Conservation (phyloP, 2,888 invertebrate species). For the Euzetes globulus region DNA sequence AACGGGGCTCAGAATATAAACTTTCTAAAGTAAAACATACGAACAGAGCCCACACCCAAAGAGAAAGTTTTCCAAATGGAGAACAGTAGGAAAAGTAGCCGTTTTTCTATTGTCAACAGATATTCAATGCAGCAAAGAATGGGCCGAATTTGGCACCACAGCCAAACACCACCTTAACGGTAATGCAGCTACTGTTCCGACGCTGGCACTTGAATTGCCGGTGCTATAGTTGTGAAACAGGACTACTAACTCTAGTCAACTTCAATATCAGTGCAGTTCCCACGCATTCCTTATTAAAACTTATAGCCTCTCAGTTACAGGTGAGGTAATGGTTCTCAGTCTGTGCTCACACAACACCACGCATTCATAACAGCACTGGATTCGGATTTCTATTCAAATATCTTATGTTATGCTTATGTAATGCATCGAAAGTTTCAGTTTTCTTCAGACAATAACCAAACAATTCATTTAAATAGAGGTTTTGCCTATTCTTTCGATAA, state of each 20-base stretch:
- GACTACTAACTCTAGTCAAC: not conserved
- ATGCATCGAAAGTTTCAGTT: not conserved
- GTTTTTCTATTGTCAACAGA: slow-evolving; percentile 17
- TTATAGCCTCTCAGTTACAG: slow-evolving; percentile 24
- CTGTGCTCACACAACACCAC: not conserved
- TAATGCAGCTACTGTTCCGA: slow-evolving; percentile 23
- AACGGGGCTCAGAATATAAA: not conserved
- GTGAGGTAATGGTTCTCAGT: slow-evolving; percentile 9
- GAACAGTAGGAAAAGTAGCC: slow-evolving; percentile 27
- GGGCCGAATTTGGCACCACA: not conserved
- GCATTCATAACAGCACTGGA: not conserved
- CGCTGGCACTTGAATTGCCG: slow-evolving; percentile 10
- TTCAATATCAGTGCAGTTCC: slow-evolving; percentile 6
- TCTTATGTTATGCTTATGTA: slow-evolving; percentile 11
- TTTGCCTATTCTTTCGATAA: not conserved
- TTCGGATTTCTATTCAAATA: not conserved
- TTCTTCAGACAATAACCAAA: not conserved
- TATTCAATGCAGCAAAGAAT: slow-evolving; percentile 22
- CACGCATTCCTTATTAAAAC: slow-evolving; percentile 22
- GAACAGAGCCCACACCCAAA: slow-evolving; percentile 10
- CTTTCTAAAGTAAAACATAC: not conserved
- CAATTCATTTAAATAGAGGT: not conserved
- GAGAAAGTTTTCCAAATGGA: slow-evolving; percentile 16
- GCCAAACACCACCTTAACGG: slow-evolving; percentile 3
- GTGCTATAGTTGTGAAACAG: not conserved